Evolutionary conservation across 1,140 invertebrate species (phyloP), one percentile per base, ranked within the genome.

Genomic region (Wasmannia auropunctata): DNA sequence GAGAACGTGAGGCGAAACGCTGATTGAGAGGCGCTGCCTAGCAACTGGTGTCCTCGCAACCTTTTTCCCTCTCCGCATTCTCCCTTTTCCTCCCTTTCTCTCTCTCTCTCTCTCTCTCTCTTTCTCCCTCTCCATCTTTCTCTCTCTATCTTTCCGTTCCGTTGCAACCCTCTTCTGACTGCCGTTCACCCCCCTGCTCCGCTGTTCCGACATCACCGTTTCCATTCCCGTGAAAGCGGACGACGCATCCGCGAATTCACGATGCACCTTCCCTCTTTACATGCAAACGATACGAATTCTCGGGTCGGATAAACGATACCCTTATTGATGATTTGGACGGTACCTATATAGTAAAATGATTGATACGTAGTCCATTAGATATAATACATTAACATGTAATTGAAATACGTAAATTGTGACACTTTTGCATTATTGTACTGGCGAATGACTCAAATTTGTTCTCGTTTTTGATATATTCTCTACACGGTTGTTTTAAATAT

Each of bases 1-100:
- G 91, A 83, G 79, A 89, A 92, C 90, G 90, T 88, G 87, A 93
- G 88, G 75, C 87, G 91, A 90, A 92, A 91, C 87, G 88, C 86
- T 88, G 92, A 93, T 92, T 92, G 92, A 93, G 91, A 93, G 90
- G 88, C 87, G 93, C 93, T 94, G 93, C 93, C 93, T 94, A 94
- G 94, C 93, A 94, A 94, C 94, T 94, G 93, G 94, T 94, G 94
- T 94, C 92, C 93, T 93, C 87, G 90, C 88, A 90, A 90, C 88
- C 89, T 88, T 91, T 84, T 81, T 85, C 89, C 67, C 88, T 88
- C 86, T 88, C 76, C 75, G 46, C 72, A 51, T 10, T 28, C 37
- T 43, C 28, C 6, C 43, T 58, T 19, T 85, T 43, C 31, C 43
- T 77, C 49, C 80, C 19, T 70, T 72, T 87, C 40, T 80, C 40